Base-by-base conservation (phyloP, 1,140 invertebrate genomes). In the Vollenhovia emeryi region DNA sequence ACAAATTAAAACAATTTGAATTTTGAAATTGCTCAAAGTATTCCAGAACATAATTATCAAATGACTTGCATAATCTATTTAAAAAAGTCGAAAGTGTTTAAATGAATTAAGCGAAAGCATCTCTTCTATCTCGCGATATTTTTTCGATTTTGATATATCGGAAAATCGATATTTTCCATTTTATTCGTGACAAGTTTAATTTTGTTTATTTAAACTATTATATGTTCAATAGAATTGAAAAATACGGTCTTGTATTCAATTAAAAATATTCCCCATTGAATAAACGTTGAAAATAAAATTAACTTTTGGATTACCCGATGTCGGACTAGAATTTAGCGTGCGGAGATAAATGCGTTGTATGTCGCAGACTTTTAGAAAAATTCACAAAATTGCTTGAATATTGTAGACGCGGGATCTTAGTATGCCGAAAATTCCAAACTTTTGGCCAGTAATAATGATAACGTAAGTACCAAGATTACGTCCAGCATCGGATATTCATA, bases 401-500 rank as follows among this genome's bases (percentile, higher is more conserved):
- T 64, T 13, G 3, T 48, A 15, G 7, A 57, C 6, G 7, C 60
- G 18, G 33, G 13, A 55, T 15, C 43, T 75, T 59, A 18, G 2
- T 33, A 13, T 59, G 21, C 36, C 21, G 18, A 36, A 75, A 43
- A 59, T 78, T 50, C 3, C 13, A 78, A 78, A 64, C 11, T 78
- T 64, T 64, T 76, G 43, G 4, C 11, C 3, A 8, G 6, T 36
- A 30, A 62, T 7, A 6, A 43, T 69, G n/a, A 69, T 43, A 55
- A 36, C 18, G 43, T 52, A 21, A 33, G 5, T 21, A 9, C 6
- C 30, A 21, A 9, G 30, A 52, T 76, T 6, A 40, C n/a, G n/a
- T 50, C n/a, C 7, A 69, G 11, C 71, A 43, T 50, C 24, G 33
- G n/a, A 48, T 69, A 80, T 69, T 71, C 24, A 9, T 27, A 69